Percentiles rank a stretch among this genome's conserved stretches.
phyloP scores from a whole-genome alignment of 2,888 invertebrate genomes.

The Drosophila subquinaria region DNA sequence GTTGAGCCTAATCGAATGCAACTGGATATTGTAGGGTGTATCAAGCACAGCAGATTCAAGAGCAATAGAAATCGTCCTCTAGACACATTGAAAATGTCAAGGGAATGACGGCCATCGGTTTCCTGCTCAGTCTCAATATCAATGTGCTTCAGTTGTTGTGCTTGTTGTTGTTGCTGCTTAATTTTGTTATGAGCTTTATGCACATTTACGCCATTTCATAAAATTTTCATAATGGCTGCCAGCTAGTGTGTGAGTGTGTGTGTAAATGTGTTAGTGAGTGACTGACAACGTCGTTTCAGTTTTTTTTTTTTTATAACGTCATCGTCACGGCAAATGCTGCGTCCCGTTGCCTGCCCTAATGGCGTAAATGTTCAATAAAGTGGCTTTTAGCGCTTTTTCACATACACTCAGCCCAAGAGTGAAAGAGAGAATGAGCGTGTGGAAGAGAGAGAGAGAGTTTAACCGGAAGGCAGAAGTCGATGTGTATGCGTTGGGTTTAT shows the following conservation, averaged over 20 bases:
- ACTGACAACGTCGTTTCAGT: slow-evolving; percentile 77
- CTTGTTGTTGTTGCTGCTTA: slow-evolving; percentile 57
- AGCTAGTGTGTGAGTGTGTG: slow-evolving; percentile 16
- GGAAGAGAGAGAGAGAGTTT: slow-evolving; percentile 1
- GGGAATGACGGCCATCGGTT: slow-evolving; percentile 38
- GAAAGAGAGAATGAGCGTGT: neutral
- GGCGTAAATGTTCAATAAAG: slow-evolving; percentile 81
- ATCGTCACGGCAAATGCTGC: slow-evolving; percentile 54
- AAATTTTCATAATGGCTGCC: slow-evolving; percentile 77
- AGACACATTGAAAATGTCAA: slow-evolving; percentile 46
- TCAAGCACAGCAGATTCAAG: neutral
- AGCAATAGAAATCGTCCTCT: slow-evolving; percentile 1
- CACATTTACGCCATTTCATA: slow-evolving; percentile 81
- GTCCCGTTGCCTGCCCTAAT: slow-evolving; percentile 67
- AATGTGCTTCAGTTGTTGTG: neutral
- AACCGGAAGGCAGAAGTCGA: slow-evolving; percentile 53
- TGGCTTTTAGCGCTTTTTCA: slow-evolving; percentile 73
- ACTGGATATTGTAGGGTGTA: slow-evolving; percentile 1
- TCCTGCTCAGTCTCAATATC: neutral
- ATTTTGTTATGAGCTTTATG: slow-evolving; percentile 73
- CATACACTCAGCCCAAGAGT: slow-evolving; percentile 22
- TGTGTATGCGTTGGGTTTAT: slow-evolving; percentile 34
- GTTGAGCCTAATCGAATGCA: neutral
- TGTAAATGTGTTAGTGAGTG: slow-evolving; percentile 41
- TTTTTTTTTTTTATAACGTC: slow-evolving; percentile 61